A percentile compares a stretch with the other conserved stretches of the same genome.
Evolutionary conservation across 2,797 vertebrate genomes (phyloP).

Genomic region (Clamator glandarius): DNA sequence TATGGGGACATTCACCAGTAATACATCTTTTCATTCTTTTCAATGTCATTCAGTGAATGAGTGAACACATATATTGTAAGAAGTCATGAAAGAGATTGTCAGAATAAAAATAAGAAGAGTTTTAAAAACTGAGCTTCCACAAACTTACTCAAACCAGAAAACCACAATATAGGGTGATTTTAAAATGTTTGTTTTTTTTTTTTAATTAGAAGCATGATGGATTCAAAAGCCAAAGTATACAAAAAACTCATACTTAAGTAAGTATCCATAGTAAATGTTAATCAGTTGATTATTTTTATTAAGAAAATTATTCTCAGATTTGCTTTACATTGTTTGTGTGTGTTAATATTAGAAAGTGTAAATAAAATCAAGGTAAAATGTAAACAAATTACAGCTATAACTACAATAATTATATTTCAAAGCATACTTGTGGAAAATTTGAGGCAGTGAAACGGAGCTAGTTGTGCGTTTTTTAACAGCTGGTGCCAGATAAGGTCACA

Average conservation of each 20-base stretch:
- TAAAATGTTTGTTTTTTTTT: not conserved
- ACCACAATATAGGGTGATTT: not conserved
- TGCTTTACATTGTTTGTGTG: not conserved
- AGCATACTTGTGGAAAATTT: conserved; percentile 11
- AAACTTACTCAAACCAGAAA: not conserved
- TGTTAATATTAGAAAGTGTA: not conserved
- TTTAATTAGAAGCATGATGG: conserved; percentile 6
- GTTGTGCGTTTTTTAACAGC: conserved; percentile 39
- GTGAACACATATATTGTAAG: not conserved
- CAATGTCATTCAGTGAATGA: not conserved
- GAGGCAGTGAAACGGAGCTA: not conserved
- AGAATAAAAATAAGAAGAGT: not conserved
- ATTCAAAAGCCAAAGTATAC: not conserved
- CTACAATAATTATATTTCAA: conserved; percentile 63
- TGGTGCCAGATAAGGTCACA: conserved; percentile 43
- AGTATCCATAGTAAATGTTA: conserved; percentile 40
- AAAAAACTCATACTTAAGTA: not conserved
- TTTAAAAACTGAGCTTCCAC: not conserved
- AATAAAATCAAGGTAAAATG: conserved; percentile 65
- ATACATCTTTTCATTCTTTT: not conserved
- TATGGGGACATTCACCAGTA: not conserved
- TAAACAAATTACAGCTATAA: conserved; percentile 57
- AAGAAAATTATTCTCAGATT: conserved; percentile 45
- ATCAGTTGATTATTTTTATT: conserved; percentile 57
- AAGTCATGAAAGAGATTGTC: not conserved